Evolutionary conservation across 2,888 invertebrate genomes (phyloP).

Genomic region (Oscheius myriophilus): DNA sequence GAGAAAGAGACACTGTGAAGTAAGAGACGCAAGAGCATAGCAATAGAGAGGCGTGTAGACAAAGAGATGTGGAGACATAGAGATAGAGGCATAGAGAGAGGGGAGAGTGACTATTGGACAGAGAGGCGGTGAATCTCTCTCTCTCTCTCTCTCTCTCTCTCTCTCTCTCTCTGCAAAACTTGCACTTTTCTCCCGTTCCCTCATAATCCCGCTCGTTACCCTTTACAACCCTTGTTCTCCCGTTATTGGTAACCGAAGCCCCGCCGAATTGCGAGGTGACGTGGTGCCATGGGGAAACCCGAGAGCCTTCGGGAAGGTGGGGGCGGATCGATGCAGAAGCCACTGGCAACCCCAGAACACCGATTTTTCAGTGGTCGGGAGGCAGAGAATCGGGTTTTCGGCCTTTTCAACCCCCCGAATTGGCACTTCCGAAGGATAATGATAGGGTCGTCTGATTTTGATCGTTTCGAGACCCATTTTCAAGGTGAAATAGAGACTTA

Average conservation of each 20-base stretch:
- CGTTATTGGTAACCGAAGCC: too few relatives aligned
- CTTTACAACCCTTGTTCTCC: neutral
- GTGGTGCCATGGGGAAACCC: neutral
- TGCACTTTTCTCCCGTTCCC: neutral
- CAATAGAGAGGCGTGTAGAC: neutral
- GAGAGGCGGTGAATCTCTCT: too few relatives aligned
- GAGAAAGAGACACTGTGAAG: too few relatives aligned
- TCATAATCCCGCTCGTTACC: neutral
- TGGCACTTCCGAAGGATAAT: neutral
- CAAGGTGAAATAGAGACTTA: neutral
- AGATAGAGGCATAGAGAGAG: too few relatives aligned
- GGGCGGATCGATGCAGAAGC: conserved; percentile 7
- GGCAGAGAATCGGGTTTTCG: too few relatives aligned
- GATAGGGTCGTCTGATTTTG: neutral
- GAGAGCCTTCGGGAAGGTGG: conserved; percentile 13
- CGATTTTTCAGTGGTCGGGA: conserved; percentile 14
- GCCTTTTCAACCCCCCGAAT: neutral
- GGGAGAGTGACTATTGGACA: too few relatives aligned
- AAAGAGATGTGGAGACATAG: neutral
- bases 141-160: too few relatives aligned
- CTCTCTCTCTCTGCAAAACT: too few relatives aligned
- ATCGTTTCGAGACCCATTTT: too few relatives aligned
- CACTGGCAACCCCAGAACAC: conserved; percentile 7
- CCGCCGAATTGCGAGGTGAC: too few relatives aligned
- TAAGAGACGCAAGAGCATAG: too few relatives aligned